Base-by-base conservation (phyloP, 2,113 vertebrate genomes). In the Aspidoscelis tigris region DNA sequence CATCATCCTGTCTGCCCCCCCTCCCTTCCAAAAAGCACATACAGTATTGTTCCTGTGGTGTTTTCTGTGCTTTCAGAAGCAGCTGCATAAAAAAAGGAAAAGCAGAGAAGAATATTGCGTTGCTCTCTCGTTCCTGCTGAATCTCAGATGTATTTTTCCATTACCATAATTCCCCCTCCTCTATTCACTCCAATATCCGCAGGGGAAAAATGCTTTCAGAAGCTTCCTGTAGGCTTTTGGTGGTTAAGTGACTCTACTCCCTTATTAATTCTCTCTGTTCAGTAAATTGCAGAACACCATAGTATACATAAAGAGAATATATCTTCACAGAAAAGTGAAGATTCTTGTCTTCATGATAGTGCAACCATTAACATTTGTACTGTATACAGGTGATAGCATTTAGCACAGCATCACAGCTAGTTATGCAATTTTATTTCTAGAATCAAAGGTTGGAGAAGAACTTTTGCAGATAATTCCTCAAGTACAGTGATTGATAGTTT, bases 161-260 rank as follows among this genome's bases (percentile, higher is more conserved):
- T 76, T 80, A 64, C n/a, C 77, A 80, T 68, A 70, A 71, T 61
- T 78, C 73, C 72, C 65, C 33, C 50, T 47, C n/a, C 33, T 7
- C 1, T 24, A 68, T 41, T 81, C 69, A 72, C 24, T 83, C 18
- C 76, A 72, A 39, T 44, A 61, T 79, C 43, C 14, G 3, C 41
- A 74, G 74, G 20, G 58, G 70, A 44, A 84, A 79, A 66, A n/a
- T 47, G 72, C 6, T 70, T 87, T 33, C 83, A 84, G 53, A 78
- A 20, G 3, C 73, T 50, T 76, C 50, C 86, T 73, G 12, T 2
- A 89, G 72, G 75, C 69, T 65, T 82, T 87, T 64, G n/a, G 44
- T 47, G 69, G 53, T 53, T 61, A 87, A 80, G 76, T 74, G 81
- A 74, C 76, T 83, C 69, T 78, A 33, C 69, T 87, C 58, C 24